A percentile compares a stretch with the other conserved stretches of the same genome.
Evolutionary conservation across 2,113 vertebrate genomes (phyloP).

Genomic region (Redunca redunca): DNA sequence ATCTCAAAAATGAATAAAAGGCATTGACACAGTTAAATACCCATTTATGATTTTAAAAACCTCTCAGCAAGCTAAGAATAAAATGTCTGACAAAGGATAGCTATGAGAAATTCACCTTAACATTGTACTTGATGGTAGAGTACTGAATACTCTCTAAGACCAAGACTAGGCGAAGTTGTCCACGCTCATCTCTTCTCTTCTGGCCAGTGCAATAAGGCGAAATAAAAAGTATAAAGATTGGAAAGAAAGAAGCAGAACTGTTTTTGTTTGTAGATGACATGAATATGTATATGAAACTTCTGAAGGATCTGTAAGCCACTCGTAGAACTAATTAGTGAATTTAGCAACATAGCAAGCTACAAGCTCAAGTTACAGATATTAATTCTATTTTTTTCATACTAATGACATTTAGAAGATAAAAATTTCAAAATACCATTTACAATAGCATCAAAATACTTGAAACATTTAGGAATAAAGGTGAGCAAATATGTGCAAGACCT

Average conservation of each 20-base stretch:
- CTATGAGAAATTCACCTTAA: not conserved
- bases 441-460: not conserved
- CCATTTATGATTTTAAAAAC: not conserved
- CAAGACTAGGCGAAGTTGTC: not conserved
- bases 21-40: not conserved
- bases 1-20: not conserved
- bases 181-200: not conserved
- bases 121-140: not conserved
- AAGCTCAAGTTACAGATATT: not conserved
- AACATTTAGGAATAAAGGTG: not conserved
- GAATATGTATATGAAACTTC: not conserved
- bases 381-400: not conserved
- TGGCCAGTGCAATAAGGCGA: not conserved
- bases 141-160: not conserved
- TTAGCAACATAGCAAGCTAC: not conserved
- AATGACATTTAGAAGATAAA: constrained; percentile 1
- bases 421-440: not conserved
- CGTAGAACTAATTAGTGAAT: not conserved
- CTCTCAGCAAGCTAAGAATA: not conserved
- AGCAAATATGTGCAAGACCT: not conserved
- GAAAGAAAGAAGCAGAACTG: not conserved
- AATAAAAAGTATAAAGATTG: not conserved
- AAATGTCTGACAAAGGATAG: not conserved
- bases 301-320: not conserved
- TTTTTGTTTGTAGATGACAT: not conserved